Base-by-base conservation (phyloP, 2,888 invertebrate genomes). In the Nephrotoma appendiculata region DNA sequence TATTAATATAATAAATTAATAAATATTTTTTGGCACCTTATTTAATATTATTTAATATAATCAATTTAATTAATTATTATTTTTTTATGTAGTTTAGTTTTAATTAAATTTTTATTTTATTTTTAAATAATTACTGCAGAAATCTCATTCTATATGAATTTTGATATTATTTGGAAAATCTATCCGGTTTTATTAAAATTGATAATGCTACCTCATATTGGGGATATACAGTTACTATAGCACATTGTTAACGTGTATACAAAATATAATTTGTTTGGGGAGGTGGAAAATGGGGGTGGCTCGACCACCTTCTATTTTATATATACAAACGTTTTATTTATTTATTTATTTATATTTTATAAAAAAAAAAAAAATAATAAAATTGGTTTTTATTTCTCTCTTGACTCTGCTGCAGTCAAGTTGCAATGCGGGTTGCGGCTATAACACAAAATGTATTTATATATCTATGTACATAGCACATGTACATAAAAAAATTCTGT, bases 341-440 rank as follows among this genome's bases (percentile, higher is more conserved):
- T 31, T 71, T 71, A 19, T 57, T 71, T 71, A 31, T 5, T 19
- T 57, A 15, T 57, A 57, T 57, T 57, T 57, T 57, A 57, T 57
- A 57, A 57, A 31, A 71, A 31, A 31, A 19, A 31, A 57, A 57
- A 71, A 71, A n/a, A 31, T 71, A 19, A 31, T 71, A 71, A 71
- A 71, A 71, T 71, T 71, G 71, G 71, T 71, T 71, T 71, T 71
- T 71, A 71, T 71, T 71, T 71, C 71, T 71, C 71, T 71, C 71
- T 71, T 84, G 84, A 84, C 43, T 84, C 41, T 84, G 84, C 86
- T 86, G 86, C 86, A 86, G 86, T 45, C 52, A 41, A 52, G 52
- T 86, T 91, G 90, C 91, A 91, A 90, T 91, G 91, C 91, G 91
- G 91, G 90, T 91, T 90, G 90, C 90, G 91, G 90, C 90, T 90